Evolutionary conservation across 2,113 vertebrate genomes (phyloP).

Genomic region (Tylochromis polylepis): DNA sequence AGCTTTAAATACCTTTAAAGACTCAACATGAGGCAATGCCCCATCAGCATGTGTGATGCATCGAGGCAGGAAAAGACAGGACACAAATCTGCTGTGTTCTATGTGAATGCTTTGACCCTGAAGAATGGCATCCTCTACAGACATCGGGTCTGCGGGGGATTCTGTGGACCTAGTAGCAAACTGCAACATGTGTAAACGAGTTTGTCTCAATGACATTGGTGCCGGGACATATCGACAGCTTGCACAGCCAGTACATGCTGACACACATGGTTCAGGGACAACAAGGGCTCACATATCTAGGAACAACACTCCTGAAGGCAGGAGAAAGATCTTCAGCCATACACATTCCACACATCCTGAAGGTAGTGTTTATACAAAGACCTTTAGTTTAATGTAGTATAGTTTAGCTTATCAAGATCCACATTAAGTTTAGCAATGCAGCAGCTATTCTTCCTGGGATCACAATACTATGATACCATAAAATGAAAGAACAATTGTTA

Average conservation of each 20-base stretch:
- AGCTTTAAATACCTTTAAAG: conserved; percentile 11
- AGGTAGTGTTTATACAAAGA: background rate
- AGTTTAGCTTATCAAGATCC: background rate
- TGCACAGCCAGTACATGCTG: conserved; percentile 4
- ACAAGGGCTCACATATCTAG: background rate
- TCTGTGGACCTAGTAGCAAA: conserved; percentile 1
- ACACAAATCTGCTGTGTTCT: background rate
- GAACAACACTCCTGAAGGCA: background rate
- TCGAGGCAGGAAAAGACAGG: background rate
- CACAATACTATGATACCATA: background rate
- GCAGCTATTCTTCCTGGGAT: background rate
- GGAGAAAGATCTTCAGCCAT: background rate
- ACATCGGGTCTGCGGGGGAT: background rate
- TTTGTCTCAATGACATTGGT: conserved; percentile 27
- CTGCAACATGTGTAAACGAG: conserved; percentile 14
- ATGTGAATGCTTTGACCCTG: background rate
- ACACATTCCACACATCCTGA: background rate
- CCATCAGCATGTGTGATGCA: conserved; percentile 2
- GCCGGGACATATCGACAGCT: conserved; percentile 14
- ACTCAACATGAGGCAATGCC: background rate
- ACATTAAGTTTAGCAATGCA: background rate
- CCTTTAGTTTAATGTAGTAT: background rate
- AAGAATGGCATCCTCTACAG: background rate
- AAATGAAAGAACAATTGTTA: background rate
- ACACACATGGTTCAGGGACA: conserved; percentile 12